Base-by-base conservation (phyloP, 2,888 invertebrate species). In the Listrodromus nycthemerus region DNA sequence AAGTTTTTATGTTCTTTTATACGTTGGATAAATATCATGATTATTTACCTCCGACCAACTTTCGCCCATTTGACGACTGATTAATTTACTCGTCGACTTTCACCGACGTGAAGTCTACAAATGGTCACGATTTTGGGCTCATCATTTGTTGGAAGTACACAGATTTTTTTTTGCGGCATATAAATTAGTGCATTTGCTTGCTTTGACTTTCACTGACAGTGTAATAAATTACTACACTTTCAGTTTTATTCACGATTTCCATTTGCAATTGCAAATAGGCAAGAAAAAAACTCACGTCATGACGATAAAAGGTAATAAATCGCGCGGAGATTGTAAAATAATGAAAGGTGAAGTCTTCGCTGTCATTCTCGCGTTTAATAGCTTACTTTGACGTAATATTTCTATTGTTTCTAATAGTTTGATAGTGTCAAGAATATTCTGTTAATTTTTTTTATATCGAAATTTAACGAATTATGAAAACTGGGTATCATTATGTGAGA, bases 1-100 rank as follows among this genome's bases (percentile, higher is more conserved):
- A 91, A 91, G 79, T 90, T 90, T 91, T 91, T 90, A 91, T 91
- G 91, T 91, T 91, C 87, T 91, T 90, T 90, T 89, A 80, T 87
- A 87, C 67, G 66, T 13, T 71, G 63, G 75, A 33, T 33, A 48
- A 69, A 69, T 45, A 30, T 33, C 41, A 41, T 0, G 16, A 13
- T 61, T 41, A 41, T 79, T 79, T 66, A 37, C 70, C 79, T 71
- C 27, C 50, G 19, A 21, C 65, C n/a, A 7, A 55, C 13, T 52
- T n/a, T 69, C 69, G 21, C 33, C 33, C 8, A n/a, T 67, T 45
- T 67, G 27, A 21, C 67, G 45, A 41, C 19, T 33, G 19, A 55
- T 66, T 69, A 8, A 24, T 48, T 61, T 21, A 16, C n/a, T 21
- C 27, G 37, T 33, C 33, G 33, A 33, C 33, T 33, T 33, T 33